Evolutionary conservation across 2,797 vertebrate species (phyloP), one percentile per base, ranked within the genome.

Genomic region (Miichthys miiuy): DNA sequence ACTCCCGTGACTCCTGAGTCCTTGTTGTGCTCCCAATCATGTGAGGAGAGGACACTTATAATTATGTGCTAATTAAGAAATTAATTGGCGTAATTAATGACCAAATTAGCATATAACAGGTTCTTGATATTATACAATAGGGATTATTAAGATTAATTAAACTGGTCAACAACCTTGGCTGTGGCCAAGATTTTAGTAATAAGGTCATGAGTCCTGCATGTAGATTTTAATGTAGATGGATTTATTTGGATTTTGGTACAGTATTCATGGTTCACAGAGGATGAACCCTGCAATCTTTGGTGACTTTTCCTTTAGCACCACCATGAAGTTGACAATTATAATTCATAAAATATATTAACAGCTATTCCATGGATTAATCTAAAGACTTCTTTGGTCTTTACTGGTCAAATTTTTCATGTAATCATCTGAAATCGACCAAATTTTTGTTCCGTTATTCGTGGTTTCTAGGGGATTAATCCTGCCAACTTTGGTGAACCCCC

Each of bases 51-150:
- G 17, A 41, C 1, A 18, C 13, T 18, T 18, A 56, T 1, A 61
- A 41, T 25, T 27, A 27, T 9, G 2, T 34, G 18, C 6, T 25
- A 25, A 62, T 47, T 16, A n/a, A 11, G 41, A 12, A 41, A 20
- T 55, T 16, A 55, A 75, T 41, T 20, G 25, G 9, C 23, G 44
- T 21, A 48, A 74, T 65, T 18, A 57, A 68, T 44, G 46, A 44
- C 1, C 25, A 34, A 20, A 60, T 14, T 27, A 67, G 17, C 10
- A 38, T 34, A 14, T 38, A 38, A 38, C 8, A 38, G 34, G 34
- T 38, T 38, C 34, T 38, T 38, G 34, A 38, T 38, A 38, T 38
- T 9, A 38, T 38, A 38, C 34, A 38, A 1, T 38, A n/a, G 10
- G 2, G 4, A 34, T 20, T 57, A 30, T 27, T 25, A 47, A 30